Evolutionary conservation across 1,140 invertebrate species (phyloP).

Genomic region (Probaryconus sp.): DNA sequence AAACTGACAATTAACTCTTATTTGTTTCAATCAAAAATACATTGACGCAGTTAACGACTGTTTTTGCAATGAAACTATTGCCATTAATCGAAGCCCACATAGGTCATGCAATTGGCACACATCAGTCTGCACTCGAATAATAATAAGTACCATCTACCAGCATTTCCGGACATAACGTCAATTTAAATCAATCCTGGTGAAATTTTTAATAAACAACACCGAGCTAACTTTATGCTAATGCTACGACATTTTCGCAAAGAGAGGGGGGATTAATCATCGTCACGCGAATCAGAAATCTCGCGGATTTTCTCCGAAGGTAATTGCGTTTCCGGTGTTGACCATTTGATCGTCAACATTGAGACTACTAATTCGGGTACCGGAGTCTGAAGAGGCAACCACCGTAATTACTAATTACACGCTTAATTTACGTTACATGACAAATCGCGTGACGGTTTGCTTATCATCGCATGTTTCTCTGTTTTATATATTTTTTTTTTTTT

Average conservation of each 20-base stretch:
- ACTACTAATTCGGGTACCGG: constrained; percentile 19
- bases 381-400: constrained; percentile 36
- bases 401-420: constrained; percentile 64
- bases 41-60: too few relatives aligned
- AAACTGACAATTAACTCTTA: too few relatives aligned
- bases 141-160: constrained; percentile 39
- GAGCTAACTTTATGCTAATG: too few relatives aligned
- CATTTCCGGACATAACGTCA: constrained; percentile 40
- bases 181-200: constrained; percentile 36
- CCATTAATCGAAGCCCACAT: constrained; percentile 7
- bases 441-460: constrained; percentile 54
- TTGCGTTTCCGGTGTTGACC: constrained; percentile 6
- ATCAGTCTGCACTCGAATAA: constrained; percentile 10
- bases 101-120: constrained; percentile 19
- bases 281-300: constrained; percentile 15
- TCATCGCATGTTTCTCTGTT: constrained; percentile 16
- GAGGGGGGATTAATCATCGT: constrained; percentile 1
- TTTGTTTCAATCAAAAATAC: too few relatives aligned
- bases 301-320: constrained; percentile 9
- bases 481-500: not conserved
- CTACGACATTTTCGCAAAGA: too few relatives aligned
- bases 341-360: constrained; percentile 9
- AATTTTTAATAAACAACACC: constrained; percentile 24
- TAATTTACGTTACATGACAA: constrained; percentile 65
- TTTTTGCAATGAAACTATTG: too few relatives aligned